Evolutionary conservation across 2,797 vertebrate species (phyloP).

Genomic region (Pagetopsis macropterus): DNA sequence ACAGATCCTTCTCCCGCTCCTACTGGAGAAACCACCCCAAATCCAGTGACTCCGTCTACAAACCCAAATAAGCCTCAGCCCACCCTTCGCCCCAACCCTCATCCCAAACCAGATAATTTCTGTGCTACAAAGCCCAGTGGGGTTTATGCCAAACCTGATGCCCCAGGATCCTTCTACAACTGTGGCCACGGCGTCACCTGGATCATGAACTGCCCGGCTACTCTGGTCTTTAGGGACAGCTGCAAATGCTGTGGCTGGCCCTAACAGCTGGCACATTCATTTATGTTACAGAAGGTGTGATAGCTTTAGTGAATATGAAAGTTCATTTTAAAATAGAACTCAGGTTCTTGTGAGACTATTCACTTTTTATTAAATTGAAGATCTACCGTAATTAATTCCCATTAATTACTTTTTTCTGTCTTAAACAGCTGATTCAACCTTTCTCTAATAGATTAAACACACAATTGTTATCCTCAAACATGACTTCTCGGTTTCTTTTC

Average conservation of each 20-base stretch:
- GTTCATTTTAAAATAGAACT: neutral
- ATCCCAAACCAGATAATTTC: conserved; percentile 38
- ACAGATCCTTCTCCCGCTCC: conserved; percentile 49
- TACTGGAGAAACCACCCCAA: neutral
- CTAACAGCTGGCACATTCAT: neutral
- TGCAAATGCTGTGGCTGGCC: conserved; percentile 77
- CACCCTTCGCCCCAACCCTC: neutral
- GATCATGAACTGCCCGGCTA: conserved; percentile 51
- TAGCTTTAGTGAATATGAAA: neutral
- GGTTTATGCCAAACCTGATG: conserved; percentile 61
- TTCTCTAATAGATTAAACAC: neutral
- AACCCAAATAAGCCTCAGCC: neutral
- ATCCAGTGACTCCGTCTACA: neutral
- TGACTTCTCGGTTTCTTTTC: neutral
- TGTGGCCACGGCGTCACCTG: conserved; percentile 60
- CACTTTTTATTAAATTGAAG: too few species aligned
- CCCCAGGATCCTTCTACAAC: conserved; percentile 60
- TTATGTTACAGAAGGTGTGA: too few species aligned
- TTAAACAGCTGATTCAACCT: neutral
- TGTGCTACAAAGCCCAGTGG: conserved; percentile 62
- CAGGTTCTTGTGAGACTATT: neutral
- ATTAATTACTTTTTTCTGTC: neutral
- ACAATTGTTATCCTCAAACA: neutral
- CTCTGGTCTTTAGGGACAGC: conserved; percentile 57
- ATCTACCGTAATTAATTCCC: too few species aligned